phyloP scores from a whole-genome alignment of 2,113 vertebrate genomes.

The Corythoichthys intestinalis region DNA sequence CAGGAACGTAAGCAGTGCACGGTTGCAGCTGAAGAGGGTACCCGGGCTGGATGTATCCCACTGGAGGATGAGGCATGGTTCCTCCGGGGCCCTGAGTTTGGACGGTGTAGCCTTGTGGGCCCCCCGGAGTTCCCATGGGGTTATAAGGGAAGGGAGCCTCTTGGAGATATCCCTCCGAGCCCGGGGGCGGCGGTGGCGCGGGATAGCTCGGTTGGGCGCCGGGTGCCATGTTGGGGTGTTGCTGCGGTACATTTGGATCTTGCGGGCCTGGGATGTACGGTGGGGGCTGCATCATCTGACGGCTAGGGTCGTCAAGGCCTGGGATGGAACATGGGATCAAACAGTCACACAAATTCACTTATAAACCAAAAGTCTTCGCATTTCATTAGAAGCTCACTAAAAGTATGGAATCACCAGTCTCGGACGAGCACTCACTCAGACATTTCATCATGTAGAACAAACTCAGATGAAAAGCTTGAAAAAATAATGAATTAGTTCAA shows the following conservation, averaged over 20 bases:
- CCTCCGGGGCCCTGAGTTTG: slow-evolving; percentile 79
- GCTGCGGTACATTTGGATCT: slow-evolving; percentile 54
- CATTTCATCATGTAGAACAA: no score
- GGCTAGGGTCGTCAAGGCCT: slow-evolving; percentile 80
- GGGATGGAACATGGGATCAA: background rate
- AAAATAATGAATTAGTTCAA: no score
- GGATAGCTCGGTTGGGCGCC: slow-evolving; percentile 72
- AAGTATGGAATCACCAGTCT: no score
- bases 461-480: no score
- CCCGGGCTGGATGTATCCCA: slow-evolving; percentile 82
- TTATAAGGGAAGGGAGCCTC: slow-evolving; percentile 78
- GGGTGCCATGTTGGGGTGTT: slow-evolving; percentile 67
- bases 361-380: no score
- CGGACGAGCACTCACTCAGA: no score
- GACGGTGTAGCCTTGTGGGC: slow-evolving; percentile 81
- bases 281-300: slow-evolving; percentile 80
- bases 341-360: no score
- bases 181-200: slow-evolving; percentile 68
- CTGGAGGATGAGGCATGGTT: slow-evolving; percentile 72
- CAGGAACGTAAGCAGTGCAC: slow-evolving; percentile 86
- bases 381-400: background rate
- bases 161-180: slow-evolving; percentile 73
- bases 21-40: slow-evolving; percentile 89
- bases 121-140: slow-evolving; percentile 61
- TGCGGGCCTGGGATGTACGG: slow-evolving; percentile 74